Percentiles rank a stretch among this genome's conserved stretches.
Conservation (phyloP, 2,797 vertebrate genomes). For the Megalops cyprinoides region DNA sequence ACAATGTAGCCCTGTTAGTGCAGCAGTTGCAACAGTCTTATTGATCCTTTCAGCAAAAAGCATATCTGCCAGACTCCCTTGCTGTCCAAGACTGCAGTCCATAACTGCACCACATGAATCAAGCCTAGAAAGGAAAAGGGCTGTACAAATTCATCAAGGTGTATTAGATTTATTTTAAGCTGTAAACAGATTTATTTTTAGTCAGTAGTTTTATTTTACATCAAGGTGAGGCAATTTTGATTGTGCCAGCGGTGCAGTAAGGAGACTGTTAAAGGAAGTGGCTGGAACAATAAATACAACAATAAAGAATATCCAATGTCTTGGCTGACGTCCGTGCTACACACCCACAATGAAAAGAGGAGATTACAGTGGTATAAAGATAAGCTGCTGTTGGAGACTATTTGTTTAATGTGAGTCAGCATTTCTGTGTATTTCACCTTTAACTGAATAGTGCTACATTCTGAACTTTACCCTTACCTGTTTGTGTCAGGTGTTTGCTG, state of each 20-base stretch:
- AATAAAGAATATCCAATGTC: neutral
- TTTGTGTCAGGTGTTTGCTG: conserved; percentile 74
- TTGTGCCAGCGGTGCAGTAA: neutral
- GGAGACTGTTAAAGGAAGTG: no score
- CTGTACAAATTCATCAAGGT: neutral
- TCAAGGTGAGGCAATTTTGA: neutral
- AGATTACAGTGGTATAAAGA: neutral
- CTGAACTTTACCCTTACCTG: neutral
- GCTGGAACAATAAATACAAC: no score
- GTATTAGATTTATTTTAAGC: neutral
- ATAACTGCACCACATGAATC: neutral
- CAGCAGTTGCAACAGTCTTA: neutral
- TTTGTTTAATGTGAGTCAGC: neutral
- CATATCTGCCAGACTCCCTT: neutral
- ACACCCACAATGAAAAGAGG: neutral
- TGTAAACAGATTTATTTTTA: neutral
- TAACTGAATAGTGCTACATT: neutral
- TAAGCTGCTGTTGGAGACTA: neutral
- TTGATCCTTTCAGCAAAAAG: neutral
- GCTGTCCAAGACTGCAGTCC: neutral
- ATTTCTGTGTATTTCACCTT: neutral
- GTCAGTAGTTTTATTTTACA: neutral
- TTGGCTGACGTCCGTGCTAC: neutral
- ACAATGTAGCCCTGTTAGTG: neutral
- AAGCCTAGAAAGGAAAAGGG: neutral